Evolutionary conservation across 2,797 vertebrate genomes (phyloP), one percentile per base, ranked within the genome.

Genomic region (Neoniphon sammara): DNA sequence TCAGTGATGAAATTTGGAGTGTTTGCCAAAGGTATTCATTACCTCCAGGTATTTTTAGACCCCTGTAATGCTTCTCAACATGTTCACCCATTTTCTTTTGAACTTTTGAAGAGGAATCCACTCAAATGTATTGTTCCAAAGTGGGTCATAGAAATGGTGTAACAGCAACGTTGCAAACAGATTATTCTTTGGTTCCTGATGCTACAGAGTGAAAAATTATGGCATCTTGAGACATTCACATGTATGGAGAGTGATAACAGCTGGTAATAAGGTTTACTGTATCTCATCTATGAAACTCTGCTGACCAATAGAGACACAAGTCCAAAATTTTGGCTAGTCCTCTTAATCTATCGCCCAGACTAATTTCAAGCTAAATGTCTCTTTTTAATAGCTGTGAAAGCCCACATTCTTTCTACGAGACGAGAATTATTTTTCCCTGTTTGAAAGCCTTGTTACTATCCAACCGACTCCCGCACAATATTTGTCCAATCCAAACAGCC

Each of bases 401-500:
- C 59, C 55, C 34, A 46, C 57, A 57, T 84, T 82, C 52, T 77
- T 81, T 80, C 55, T 12, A 21, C 66, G 52, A 71, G 78, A 73
- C 2, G 1, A 68, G 77, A 80, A 76, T 60, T 11, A 63, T 68
- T 83, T 79, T 6, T 36, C 68, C 0, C 27, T 70, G 42, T 53
- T 8, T 66, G 80, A 74, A 74, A 70, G 49, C 9, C 58, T 84
- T 47, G 87, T 73, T 77, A 68, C 42, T 18, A 77, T 77, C 34
- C 62, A 76, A 78, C 75, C 7, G 15, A 64, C 70, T 68, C 42
- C 79, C 14, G 15, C 67, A 52, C 78, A 69, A 78, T 68, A 80
- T 85, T 81, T 84, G 44, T 84, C 85, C 83, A 78, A 81, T 62
- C 75, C 14, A 83, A 84, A 85, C 64, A 17, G 5, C 69, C 75